phyloP scores from a whole-genome alignment of 2,113 vertebrate genomes.

The Aix galericulata region DNA sequence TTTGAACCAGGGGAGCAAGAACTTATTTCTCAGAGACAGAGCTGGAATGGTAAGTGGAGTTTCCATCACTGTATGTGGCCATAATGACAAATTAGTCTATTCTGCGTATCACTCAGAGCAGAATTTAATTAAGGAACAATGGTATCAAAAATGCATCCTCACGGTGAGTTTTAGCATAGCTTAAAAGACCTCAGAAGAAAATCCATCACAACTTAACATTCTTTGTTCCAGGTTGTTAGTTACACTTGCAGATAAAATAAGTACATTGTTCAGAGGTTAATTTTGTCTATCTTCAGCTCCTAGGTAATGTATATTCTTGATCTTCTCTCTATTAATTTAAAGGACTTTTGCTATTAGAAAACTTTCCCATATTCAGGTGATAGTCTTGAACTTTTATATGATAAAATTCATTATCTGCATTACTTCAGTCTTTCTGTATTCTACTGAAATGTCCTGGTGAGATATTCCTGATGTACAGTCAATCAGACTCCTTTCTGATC shows the following conservation, averaged over 20 bases:
- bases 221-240: not conserved
- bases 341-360: not conserved
- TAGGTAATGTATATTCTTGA: not conserved
- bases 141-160: not conserved
- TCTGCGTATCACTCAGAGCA: not conserved
- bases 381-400: not conserved
- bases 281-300: not conserved
- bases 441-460: not conserved
- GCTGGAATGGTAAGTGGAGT: not conserved
- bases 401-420: not conserved
- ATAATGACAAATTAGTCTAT: not conserved
- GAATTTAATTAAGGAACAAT: not conserved
- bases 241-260: constrained; percentile 1
- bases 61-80: not conserved
- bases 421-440: not conserved
- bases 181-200: not conserved
- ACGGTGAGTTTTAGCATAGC: not conserved
- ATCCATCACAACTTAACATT: not conserved
- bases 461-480: not conserved
- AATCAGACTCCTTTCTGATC: not conserved
- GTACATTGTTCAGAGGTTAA: not conserved
- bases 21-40: not conserved
- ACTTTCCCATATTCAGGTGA: not conserved
- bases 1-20: not conserved
- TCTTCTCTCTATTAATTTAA: not conserved